Evolutionary conservation across 2,888 invertebrate genomes (phyloP), one percentile per base, ranked within the genome.

Genomic region (Taphrorychus bicolor): DNA sequence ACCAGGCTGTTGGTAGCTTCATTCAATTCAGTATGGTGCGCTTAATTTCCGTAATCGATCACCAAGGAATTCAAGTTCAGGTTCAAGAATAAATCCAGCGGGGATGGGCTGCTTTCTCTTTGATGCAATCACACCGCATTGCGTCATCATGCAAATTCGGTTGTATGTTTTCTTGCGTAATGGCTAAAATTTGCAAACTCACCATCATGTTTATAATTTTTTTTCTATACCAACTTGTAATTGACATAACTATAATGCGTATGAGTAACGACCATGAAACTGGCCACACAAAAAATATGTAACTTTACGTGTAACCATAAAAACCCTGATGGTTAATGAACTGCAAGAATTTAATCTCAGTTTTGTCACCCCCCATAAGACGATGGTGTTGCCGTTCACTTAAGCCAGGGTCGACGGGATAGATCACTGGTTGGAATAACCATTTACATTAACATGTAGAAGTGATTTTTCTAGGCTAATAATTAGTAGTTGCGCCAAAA

Each of bases 71-170:
- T 60, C 60, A 60, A 60, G 60, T 60, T 60, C 60, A 60, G 60
- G 60, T 52, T 60, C 60, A 60, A 52, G 60, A 60, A 52, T 60
- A 52, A n/a, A n/a, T 18, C 9, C 51, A 60, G 41, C 48, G 52
- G 40, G 19, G 1, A 14, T 16, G n/a, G 40, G 14, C 32, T 11
- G 59, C 49, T 59, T 59, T 59, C 51, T 5, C 32, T 59, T 59
- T 48, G 2, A 23, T 14, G 14, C 52, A 21, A 22, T 22, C 11
- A 3, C 17, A 1, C 32, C 3, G 32, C n/a, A n/a, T n/a, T n/a
- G 3, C 32, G 32, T 32, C 7, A 32, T 2, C n/a, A n/a, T n/a
- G n/a, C n/a, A n/a, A n/a, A n/a, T n/a, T n/a, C n/a, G n/a, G n/a
- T n/a, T n/a, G n/a, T n/a, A n/a, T n/a, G n/a, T n/a, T n/a, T n/a